Evolutionary conservation across 2,888 invertebrate species (phyloP).

Genomic region (Heliconius hortense): DNA sequence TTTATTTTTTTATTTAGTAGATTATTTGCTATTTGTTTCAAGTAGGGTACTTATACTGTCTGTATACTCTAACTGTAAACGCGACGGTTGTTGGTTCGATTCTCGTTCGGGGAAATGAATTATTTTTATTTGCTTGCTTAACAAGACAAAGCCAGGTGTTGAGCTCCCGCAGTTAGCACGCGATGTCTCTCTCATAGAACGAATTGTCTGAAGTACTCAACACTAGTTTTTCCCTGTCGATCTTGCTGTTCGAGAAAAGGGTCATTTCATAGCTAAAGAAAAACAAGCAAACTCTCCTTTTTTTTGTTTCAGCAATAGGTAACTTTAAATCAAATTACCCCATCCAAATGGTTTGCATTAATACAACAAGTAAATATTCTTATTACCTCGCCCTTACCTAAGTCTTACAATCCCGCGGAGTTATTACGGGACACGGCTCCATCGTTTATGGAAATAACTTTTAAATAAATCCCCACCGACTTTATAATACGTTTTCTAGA

Average conservation of each 20-base stretch:
- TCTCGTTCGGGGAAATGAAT: background rate
- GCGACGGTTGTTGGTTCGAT: background rate
- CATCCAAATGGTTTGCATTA: constrained; percentile 27
- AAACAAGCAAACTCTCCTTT: background rate
- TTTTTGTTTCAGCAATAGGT: background rate
- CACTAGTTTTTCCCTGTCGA: background rate
- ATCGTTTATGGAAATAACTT: constrained; percentile 71
- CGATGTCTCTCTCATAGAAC: background rate
- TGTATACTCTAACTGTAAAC: background rate
- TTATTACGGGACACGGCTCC: constrained; percentile 36
- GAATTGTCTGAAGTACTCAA: background rate
- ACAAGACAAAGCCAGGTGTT: background rate
- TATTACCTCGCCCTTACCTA: constrained; percentile 41
- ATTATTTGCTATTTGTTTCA: too few species aligned
- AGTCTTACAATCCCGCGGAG: constrained; percentile 47
- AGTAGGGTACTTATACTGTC: too few species aligned
- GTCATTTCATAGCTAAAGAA: background rate
- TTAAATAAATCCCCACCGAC: constrained; percentile 66
- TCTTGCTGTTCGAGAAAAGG: background rate
- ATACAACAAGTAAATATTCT: constrained; percentile 29
- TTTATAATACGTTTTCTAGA: constrained; percentile 66
- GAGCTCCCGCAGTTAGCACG: background rate
- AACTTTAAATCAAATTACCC: constrained; percentile 6
- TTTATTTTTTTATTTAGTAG: too few species aligned
- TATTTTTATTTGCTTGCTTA: background rate